These are phyloP conservation scores for Pardalotus punctatus DNA, from an alignment of 2,113 vertebrate genomes.

Conservation along the genomic window DNA sequence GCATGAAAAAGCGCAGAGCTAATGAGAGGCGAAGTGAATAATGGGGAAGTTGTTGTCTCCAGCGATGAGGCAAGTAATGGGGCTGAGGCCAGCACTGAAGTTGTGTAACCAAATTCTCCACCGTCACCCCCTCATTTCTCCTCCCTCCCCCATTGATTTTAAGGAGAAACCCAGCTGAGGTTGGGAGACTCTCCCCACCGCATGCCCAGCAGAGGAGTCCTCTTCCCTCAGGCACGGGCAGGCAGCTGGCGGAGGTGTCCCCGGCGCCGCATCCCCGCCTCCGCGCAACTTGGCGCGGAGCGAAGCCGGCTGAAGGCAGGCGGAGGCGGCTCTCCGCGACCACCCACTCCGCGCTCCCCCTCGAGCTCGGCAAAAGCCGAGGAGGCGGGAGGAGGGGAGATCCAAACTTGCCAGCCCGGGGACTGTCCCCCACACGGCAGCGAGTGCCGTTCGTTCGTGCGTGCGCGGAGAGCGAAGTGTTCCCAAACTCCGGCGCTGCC, in stretches of 20 bases:
- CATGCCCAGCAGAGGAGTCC: neutral
- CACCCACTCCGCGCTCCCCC: constrained; percentile 1
- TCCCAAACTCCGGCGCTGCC: constrained; percentile 39
- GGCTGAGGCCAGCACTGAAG: constrained; percentile 50
- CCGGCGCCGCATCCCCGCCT: neutral
- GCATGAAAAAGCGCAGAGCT: constrained; percentile 16
- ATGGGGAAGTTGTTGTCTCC: constrained; percentile 26
- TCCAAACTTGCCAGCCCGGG: constrained; percentile 40
- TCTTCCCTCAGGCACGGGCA: neutral
- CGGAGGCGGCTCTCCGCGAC: constrained; percentile 4
- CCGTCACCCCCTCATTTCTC: neutral
- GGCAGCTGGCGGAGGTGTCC: neutral
- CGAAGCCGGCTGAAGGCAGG: neutral
- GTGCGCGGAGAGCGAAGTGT: constrained; percentile 8
- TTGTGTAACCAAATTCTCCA: constrained; percentile 51
- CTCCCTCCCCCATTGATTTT: neutral
- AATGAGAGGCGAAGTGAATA: constrained; percentile 42
- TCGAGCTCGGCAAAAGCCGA: neutral
- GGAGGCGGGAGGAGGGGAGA: constrained; percentile 4
- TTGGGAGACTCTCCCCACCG: neutral
- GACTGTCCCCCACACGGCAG: neutral
- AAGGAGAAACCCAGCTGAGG: neutral
- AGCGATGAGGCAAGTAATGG: constrained; percentile 28
- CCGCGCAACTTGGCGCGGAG: constrained; percentile 18
- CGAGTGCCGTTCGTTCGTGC: neutral